Conservation (phyloP, 35 echinoderm and acorn worm species). For the Apostichopus californicus region DNA sequence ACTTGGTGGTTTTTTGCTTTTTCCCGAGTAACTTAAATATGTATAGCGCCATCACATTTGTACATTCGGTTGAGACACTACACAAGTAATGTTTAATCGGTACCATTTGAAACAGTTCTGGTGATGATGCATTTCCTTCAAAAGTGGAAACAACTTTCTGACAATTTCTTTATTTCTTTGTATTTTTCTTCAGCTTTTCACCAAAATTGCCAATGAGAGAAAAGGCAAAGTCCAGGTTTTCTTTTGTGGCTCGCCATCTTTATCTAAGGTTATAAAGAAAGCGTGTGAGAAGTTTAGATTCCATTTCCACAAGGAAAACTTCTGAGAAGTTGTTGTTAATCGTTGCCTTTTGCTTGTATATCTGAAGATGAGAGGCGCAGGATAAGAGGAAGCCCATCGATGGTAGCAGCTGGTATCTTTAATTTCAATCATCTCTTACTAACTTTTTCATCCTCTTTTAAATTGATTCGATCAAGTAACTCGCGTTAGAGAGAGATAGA, state of each 20-base stretch:
- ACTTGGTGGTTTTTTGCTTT: no score
- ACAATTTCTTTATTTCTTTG: neutral
- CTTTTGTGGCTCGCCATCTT: constrained; percentile 93
- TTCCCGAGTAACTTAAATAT: no score
- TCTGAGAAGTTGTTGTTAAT: constrained; percentile 45
- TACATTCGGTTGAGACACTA: no score
- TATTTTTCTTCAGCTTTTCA: constrained; percentile 75
- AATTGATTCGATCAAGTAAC: no score
- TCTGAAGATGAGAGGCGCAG: neutral
- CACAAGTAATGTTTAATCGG: no score
- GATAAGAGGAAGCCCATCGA: neutral
- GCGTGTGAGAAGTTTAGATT: constrained; percentile 89
- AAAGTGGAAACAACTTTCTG: neutral
- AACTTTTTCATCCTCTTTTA: no score
- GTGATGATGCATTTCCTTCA: no score
- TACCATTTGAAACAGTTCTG: no score
- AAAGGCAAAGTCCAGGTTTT: constrained; percentile 99
- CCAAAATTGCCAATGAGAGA: constrained; percentile 73
- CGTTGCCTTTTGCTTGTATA: neutral
- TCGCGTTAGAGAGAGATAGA: no score
- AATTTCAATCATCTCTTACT: no score
- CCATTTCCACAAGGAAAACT: constrained; percentile 98
- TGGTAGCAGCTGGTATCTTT: no score
- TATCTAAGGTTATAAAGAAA: constrained; percentile 78
- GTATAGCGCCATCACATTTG: no score